phyloP scores from a whole-genome alignment of 2,888 invertebrate genomes.

The Lasioglossum marginatum region DNA sequence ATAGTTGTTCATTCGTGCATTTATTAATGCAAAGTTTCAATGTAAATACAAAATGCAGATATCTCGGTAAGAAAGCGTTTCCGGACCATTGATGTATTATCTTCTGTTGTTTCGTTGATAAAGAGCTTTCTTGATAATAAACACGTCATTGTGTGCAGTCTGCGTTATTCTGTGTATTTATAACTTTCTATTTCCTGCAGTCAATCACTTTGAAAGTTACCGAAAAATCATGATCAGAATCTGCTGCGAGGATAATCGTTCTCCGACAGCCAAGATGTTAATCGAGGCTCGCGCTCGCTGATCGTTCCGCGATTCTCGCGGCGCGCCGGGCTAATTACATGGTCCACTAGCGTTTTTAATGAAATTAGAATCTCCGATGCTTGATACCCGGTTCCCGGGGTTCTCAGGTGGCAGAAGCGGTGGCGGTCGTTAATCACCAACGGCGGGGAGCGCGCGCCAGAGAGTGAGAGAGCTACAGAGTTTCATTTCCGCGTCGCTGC shows the following conservation, averaged over 20 bases:
- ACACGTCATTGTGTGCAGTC: background rate
- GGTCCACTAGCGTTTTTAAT: constrained; percentile 3
- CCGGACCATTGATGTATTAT: background rate
- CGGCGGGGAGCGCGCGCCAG: background rate
- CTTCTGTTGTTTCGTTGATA: background rate
- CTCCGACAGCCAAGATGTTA: background rate
- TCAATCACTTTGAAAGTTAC: background rate
- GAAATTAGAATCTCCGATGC: constrained; percentile 13
- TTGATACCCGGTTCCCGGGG: background rate
- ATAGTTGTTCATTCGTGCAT: background rate
- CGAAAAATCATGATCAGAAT: background rate
- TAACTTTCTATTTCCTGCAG: background rate
- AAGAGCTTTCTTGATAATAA: background rate
- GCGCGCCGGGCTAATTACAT: constrained; percentile 11
- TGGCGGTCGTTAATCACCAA: constrained; percentile 13
- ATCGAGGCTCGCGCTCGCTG: background rate
- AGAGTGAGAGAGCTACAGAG: background rate
- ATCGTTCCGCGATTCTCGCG: background rate
- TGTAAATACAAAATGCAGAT: background rate
- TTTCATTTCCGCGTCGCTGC: constrained; percentile 27
- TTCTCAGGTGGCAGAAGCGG: constrained; percentile 2
- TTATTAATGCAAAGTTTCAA: background rate
- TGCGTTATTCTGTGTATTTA: background rate
- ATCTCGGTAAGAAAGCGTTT: background rate
- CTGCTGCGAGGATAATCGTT: background rate